phyloP scores from a whole-genome alignment of 2,113 vertebrate species.

The Okapia johnstoni region DNA sequence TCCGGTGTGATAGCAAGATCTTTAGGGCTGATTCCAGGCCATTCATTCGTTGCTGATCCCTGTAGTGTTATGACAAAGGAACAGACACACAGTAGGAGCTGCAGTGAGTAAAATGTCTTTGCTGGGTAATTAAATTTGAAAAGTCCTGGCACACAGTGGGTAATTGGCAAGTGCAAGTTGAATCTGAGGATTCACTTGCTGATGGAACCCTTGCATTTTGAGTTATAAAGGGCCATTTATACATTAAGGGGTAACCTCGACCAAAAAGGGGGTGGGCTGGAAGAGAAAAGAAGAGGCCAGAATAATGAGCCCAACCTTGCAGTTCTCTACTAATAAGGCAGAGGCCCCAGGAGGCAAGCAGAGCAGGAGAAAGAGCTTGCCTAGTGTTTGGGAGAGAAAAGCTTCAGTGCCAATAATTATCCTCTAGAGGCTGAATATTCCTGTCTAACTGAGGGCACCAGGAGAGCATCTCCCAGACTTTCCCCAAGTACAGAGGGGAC shows the following conservation, averaged over 20 bases:
- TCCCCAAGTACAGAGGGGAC: background rate
- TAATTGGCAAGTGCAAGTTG: background rate
- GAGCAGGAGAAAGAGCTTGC: background rate
- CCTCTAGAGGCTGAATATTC: background rate
- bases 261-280: background rate
- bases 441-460: background rate
- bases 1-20: background rate
- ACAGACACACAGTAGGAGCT: background rate
- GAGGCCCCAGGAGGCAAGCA: background rate
- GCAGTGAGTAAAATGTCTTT: background rate
- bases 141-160: background rate
- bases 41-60: background rate
- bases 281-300: background rate
- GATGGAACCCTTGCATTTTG: background rate
- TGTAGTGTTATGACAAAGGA: background rate
- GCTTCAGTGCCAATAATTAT: slow-evolving; percentile 24
- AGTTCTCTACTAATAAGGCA: slow-evolving; percentile 21
- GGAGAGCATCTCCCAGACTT: background rate
- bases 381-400: background rate
- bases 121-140: background rate
- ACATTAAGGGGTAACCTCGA: background rate
- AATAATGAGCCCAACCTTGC: background rate
- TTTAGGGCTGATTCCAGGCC: background rate
- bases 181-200: background rate
- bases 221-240: background rate